Conservation (phyloP, 2,888 invertebrate genomes). For the Trissoscelio sp. region DNA sequence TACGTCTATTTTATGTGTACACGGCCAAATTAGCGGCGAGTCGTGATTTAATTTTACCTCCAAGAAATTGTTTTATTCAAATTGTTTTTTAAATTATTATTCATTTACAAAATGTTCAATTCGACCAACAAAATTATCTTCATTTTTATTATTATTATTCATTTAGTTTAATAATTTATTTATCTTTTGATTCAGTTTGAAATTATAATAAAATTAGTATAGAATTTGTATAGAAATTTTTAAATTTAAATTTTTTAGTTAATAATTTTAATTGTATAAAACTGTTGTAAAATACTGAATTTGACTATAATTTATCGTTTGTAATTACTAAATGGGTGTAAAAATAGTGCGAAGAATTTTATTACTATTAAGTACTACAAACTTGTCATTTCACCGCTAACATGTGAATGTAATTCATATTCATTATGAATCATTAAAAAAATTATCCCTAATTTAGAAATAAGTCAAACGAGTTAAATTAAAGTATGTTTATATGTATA, state of each 20-base stretch:
- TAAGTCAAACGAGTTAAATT: conserved; percentile 42
- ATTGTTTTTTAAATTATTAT: neutral
- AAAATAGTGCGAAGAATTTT: neutral
- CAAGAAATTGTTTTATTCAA: neutral
- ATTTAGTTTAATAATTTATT: too few relatives aligned
- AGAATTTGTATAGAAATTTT: too few relatives aligned
- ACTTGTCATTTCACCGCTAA: conserved; percentile 2
- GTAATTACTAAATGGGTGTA: neutral
- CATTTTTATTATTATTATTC: too few relatives aligned
- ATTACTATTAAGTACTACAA: neutral
- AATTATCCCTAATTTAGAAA: conserved; percentile 51
- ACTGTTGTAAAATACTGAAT: too few relatives aligned
- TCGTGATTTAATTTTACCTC: neutral
- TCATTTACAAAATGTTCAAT: too few relatives aligned
- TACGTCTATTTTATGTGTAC: conserved; percentile 31
- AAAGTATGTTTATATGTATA: conserved; percentile 43
- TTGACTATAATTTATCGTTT: too few relatives aligned
- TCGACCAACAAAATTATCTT: too few relatives aligned
- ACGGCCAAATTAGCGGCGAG: conserved; percentile 7
- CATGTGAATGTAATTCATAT: conserved; percentile 48
- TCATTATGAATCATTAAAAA: conserved; percentile 53
- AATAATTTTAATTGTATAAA: too few relatives aligned
- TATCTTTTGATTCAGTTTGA: too few relatives aligned
- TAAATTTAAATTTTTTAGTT: too few relatives aligned
- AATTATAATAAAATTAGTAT: too few relatives aligned